phyloP scores from a whole-genome alignment of 2,113 vertebrate genomes.

The Carettochelys insculpta region DNA sequence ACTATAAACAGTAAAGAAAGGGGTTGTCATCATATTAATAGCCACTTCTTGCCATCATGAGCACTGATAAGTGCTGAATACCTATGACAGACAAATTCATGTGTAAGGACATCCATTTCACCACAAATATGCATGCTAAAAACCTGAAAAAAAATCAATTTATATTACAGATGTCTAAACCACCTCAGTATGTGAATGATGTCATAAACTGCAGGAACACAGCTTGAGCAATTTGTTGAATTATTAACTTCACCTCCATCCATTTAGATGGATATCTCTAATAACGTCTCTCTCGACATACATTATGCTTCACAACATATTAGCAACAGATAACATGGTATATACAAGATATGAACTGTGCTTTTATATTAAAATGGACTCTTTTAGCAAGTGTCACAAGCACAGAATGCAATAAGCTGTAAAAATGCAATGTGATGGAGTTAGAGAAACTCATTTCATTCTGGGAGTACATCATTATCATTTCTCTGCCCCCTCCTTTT shows the following conservation, averaged over 20 bases:
- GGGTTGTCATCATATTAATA: rapidly evolving
- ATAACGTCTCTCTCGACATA: background rate
- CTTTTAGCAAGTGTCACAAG: background rate
- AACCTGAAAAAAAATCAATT: background rate
- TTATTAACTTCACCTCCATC: background rate
- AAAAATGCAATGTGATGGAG: background rate
- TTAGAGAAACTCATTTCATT: background rate
- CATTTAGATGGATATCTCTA: background rate
- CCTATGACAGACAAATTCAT: background rate
- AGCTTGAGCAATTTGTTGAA: background rate
- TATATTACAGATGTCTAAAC: background rate
- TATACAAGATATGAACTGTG: background rate
- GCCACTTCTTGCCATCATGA: background rate
- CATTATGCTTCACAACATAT: background rate
- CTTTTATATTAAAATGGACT: slow-evolving; percentile 1
- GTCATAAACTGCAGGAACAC: background rate
- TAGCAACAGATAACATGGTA: background rate
- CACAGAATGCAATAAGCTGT: background rate
- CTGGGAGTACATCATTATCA: background rate
- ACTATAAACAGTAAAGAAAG: background rate
- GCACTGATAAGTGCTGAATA: background rate
- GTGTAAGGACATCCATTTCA: background rate
- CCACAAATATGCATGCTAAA: background rate
- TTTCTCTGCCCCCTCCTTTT: background rate
- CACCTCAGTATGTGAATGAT: background rate